phyloP scores from a whole-genome alignment of 2,113 vertebrate species.

The Oxygymnocypris stewartii region DNA sequence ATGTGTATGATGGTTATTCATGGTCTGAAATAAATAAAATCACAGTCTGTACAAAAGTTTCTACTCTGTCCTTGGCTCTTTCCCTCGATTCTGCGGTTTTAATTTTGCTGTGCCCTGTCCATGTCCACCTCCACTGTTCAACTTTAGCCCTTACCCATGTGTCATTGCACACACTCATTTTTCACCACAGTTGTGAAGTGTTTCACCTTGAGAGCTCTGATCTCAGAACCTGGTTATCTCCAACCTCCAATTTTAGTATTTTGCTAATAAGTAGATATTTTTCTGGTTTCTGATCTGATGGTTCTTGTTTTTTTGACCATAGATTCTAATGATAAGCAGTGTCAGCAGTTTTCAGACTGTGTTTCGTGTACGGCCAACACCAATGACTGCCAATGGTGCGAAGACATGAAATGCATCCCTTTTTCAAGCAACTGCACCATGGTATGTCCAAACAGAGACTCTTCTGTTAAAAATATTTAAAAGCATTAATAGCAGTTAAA shows the following conservation, averaged over 20 bases:
- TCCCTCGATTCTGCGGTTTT: background rate
- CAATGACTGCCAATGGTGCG: conserved; percentile 87
- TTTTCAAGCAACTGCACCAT: conserved; percentile 80
- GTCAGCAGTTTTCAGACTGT: conserved; percentile 80
- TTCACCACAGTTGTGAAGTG: conserved; percentile 6
- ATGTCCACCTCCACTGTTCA: conserved; percentile 1
- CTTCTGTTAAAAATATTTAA: background rate
- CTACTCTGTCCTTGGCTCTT: conserved; percentile 4
- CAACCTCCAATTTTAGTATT: background rate
- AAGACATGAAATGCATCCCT: conserved; percentile 85
- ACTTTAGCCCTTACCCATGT: conserved; percentile 25
- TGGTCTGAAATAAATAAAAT: conserved; percentile 11
- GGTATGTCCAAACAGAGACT: conserved; percentile 70
- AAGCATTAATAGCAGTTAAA: background rate
- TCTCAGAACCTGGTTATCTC: background rate
- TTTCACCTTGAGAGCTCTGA: conserved; percentile 29
- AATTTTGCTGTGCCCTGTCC: conserved; percentile 5
- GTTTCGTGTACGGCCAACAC: conserved; percentile 85
- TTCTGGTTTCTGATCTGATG: conserved; percentile 14
- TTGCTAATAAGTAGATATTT: background rate
- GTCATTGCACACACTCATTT: conserved; percentile 30
- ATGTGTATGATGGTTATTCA: conserved; percentile 8
- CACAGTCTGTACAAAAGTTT: background rate
- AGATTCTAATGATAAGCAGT: conserved; percentile 74
- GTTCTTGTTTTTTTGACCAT: background rate